A percentile compares a stretch with the other conserved stretches of the same genome.
Evolutionary conservation across 2,888 invertebrate genomes (phyloP).

Genomic region (Panopea generosa): DNA sequence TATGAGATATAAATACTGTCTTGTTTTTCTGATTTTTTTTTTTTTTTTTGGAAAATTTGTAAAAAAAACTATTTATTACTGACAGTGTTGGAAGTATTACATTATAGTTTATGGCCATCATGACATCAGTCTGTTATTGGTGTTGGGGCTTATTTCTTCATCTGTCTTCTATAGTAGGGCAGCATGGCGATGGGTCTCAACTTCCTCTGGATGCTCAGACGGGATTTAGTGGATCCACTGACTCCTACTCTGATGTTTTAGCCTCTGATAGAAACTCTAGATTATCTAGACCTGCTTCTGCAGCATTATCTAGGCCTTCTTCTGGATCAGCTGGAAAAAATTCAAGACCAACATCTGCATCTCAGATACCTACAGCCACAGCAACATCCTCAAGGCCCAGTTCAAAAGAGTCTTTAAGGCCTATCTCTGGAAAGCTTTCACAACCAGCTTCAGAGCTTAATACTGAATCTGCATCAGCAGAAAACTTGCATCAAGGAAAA

Average conservation of each 20-base stretch:
- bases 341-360: conserved; percentile 16
- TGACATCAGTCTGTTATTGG: background rate
- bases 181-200: conserved; percentile 8
- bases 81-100: no score
- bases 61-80: no score
- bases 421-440: conserved; percentile 23
- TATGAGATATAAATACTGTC: no score
- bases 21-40: no score
- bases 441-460: conserved; percentile 15
- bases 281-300: conserved; percentile 21
- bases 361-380: conserved; percentile 3
- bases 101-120: no score
- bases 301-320: background rate
- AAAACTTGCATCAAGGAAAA: no score
- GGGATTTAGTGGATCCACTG: conserved; percentile 35
- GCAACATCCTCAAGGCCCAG: conserved; percentile 7
- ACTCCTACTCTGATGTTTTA: conserved; percentile 42
- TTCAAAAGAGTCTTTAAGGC: conserved; percentile 24
- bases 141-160: conserved; percentile 7
- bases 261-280: conserved; percentile 30
- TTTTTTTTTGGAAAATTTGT: no score
- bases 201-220: conserved; percentile 24
- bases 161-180: conserved; percentile 28
- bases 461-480: no score
- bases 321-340: conserved; percentile 9